Percentiles rank a stretch among this genome's conserved stretches.
Conservation (phyloP, 2,113 vertebrate species). For the Oreotrochilus melanogaster region DNA sequence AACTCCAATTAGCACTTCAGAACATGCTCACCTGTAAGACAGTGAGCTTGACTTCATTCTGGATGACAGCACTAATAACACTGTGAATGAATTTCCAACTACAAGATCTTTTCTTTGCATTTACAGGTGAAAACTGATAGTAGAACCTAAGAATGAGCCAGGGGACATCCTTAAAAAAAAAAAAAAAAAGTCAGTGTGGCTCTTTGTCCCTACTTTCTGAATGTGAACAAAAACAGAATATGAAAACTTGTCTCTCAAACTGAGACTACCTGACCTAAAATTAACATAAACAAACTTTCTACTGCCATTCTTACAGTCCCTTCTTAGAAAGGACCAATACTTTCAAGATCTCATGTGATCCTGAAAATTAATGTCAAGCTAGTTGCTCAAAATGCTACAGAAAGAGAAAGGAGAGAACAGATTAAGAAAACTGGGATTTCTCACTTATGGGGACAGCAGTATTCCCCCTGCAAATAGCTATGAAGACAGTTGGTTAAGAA, state of each 20-base stretch:
- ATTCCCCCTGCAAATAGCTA: slow-evolving; percentile 2
- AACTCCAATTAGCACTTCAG: slow-evolving; percentile 52
- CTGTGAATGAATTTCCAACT: slow-evolving; percentile 2
- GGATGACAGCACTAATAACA: background rate
- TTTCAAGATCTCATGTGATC: background rate
- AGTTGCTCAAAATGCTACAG: background rate
- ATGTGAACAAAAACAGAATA: background rate
- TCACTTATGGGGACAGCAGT: background rate
- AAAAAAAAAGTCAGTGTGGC: background rate
- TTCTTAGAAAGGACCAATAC: background rate
- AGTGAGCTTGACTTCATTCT: background rate
- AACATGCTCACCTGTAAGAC: background rate
- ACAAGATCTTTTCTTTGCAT: background rate
- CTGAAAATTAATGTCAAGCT: background rate
- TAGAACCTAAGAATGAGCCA: background rate
- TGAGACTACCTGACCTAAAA: background rate
- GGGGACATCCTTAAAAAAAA: background rate
- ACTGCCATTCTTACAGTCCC: background rate
- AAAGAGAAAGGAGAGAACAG: background rate
- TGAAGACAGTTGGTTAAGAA: slow-evolving; percentile 50
- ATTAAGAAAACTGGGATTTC: background rate
- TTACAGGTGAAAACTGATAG: background rate
- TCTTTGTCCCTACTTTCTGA: background rate
- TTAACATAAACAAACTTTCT: background rate
- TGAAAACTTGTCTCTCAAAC: background rate